These are phyloP conservation scores for Lepas anatifera DNA, from an alignment of 2,888 invertebrate genomes.

Conservation along the genomic window DNA sequence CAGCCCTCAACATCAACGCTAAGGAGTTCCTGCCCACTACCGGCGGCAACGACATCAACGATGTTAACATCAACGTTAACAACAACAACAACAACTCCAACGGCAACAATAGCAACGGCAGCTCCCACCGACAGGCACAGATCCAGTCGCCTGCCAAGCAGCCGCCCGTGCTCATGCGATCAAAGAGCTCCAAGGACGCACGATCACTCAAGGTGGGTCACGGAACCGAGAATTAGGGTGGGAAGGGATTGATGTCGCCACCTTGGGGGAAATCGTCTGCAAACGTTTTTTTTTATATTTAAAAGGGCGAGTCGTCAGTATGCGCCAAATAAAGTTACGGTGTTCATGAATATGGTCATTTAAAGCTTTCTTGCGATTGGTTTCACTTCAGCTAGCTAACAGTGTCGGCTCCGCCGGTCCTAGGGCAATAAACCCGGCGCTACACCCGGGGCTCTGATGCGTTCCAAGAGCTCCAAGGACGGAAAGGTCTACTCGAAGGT, in stretches of 20 bases:
- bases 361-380: neutral
- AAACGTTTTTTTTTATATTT: no score
- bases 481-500: conserved; percentile 21
- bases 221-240: no score
- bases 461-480: conserved; percentile 22
- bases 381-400: neutral
- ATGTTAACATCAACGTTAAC: neutral
- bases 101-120: conserved; percentile 17
- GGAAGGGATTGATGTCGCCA: no score
- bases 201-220: conserved; percentile 2
- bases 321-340: no score
- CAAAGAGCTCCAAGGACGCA: conserved; percentile 26
- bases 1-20: conserved; percentile 70
- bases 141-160: conserved; percentile 29
- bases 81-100: conserved; percentile 25
- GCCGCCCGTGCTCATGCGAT: conserved; percentile 35
- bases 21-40: conserved; percentile 55
- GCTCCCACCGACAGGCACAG: no score
- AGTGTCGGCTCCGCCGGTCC: neutral
- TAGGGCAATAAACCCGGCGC: conserved; percentile 21
- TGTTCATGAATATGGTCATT: no score
- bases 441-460: neutral
- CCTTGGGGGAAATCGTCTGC: no score
- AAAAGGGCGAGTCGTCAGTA: no score
- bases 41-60: neutral